Conservation (phyloP, 2,113 vertebrate species). For the Synchiropus splendidus region DNA sequence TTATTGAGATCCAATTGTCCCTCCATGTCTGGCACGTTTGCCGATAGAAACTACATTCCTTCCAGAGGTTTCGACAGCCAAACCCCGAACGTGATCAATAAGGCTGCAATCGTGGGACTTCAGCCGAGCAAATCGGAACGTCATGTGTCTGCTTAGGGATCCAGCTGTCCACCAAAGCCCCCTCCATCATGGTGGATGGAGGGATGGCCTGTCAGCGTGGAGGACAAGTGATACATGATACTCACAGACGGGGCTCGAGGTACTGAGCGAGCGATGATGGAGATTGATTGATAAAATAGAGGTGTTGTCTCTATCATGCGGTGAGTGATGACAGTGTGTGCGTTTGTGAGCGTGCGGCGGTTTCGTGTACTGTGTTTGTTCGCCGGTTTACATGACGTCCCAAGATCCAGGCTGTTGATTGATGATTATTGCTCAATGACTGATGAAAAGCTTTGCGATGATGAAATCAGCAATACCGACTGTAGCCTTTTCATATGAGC, state of each 20-base stretch:
- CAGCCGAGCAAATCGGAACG: conserved; percentile 28
- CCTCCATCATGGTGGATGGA: conserved; percentile 35
- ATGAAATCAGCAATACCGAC: conserved; percentile 14
- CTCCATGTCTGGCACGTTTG: conserved; percentile 3
- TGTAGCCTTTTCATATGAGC: neutral
- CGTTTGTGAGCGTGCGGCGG: neutral
- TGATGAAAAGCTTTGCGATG: conserved; percentile 15
- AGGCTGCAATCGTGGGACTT: conserved; percentile 8
- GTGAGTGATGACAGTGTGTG: conserved; percentile 28
- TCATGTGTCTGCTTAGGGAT: conserved; percentile 40
- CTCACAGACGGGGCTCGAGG: conserved; percentile 20
- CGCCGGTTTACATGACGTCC: conserved; percentile 8
- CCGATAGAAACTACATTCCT: conserved; percentile 24
- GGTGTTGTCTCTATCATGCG: conserved; percentile 34
- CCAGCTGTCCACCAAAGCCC: conserved; percentile 34
- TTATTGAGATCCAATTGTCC: conserved; percentile 3
- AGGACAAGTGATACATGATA: conserved; percentile 36
- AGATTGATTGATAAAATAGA: conserved; percentile 53
- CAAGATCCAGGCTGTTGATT: conserved; percentile 29
- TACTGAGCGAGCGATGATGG: conserved; percentile 33
- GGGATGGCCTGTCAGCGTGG: conserved; percentile 41
- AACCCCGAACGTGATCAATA: conserved; percentile 12
- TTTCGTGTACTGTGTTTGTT: conserved; percentile 3
- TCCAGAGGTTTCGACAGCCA: conserved; percentile 10
- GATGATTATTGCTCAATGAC: conserved; percentile 33